These are phyloP conservation scores for Plemyria rubiginata DNA, from an alignment of 2,888 invertebrate species.

Conservation along the genomic window DNA sequence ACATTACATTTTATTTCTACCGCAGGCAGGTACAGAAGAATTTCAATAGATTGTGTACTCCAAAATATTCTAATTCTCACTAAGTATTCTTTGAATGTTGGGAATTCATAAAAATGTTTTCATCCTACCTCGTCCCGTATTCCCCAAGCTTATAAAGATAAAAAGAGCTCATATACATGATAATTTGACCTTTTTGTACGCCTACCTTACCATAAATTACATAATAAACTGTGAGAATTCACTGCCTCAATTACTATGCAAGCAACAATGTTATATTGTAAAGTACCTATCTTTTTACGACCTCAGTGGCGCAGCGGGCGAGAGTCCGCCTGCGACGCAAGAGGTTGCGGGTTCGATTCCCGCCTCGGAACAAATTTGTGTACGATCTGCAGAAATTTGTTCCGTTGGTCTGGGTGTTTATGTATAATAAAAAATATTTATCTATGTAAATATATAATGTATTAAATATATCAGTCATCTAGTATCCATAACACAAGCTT, in stretches of 20 bases:
- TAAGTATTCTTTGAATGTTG: slow-evolving; percentile 1
- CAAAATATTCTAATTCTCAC: not conserved
- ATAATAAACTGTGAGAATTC: not conserved
- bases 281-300: no score
- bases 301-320: no score
- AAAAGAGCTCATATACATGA: slow-evolving; percentile 21
- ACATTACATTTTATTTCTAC: not conserved
- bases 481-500: no score
- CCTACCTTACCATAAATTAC: slow-evolving; percentile 8
- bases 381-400: no score
- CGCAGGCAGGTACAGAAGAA: not conserved
- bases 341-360: no score
- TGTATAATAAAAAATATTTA: no score
- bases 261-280: no score
- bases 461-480: no score
- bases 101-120: slow-evolving; percentile 14
- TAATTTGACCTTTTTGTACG: slow-evolving; percentile 22
- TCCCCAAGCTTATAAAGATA: slow-evolving; percentile 16
- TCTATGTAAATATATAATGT: no score
- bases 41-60: not conserved
- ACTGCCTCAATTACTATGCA: not conserved
- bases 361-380: no score
- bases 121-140: slow-evolving; percentile 18
- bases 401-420: no score
- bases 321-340: no score